Base-by-base conservation (phyloP, 2,888 invertebrate species). In the Trichogramma dendrolimi region DNA sequence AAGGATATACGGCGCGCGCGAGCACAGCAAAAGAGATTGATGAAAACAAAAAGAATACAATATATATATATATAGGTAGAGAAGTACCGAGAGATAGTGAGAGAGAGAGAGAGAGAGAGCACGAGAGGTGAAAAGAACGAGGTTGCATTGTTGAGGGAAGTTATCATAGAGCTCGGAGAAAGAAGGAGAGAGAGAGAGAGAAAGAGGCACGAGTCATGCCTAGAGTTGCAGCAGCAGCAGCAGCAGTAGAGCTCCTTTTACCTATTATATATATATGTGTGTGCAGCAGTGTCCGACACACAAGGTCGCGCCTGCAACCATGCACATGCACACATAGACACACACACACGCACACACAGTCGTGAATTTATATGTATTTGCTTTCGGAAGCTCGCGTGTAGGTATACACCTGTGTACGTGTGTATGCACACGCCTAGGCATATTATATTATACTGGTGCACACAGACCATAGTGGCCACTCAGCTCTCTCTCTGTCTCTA, bases 101-200 rank as follows among this genome's bases (percentile, higher is more conserved):
- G 62, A 64, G 56, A 53, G 46, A 55, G 61, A 60, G 64, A 67
- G 67, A 67, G 68, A 69, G 68, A 68, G 67, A 69, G 67, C 68
- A 27, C 27, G 27, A 27, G 27, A 27, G 27, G 27, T 27, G 27
- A 27, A 27, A 27, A 27, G 27, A 27, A 27, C 27, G 27, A 27
- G 27, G 27, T 27, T 27, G 27, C 27, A 27, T 27, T 27, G 27
- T 27, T 27, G 27, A 27, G 27, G 27, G 27, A 27, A 27, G 27
- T 27, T 27, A 27, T 27, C 27, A 27, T 27, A 27, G 27, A 27
- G 27, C 27, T 27, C 27, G 27, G 27, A 27, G 27, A 27, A 27
- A 27, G 27, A 27, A 27, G 27, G 27, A 27, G 27, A 27, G 27
- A 27, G 27, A 14, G 14, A 14, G 14, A 14, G 14, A 27, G 27